Base-by-base conservation (phyloP, 2,797 vertebrate genomes). In the Xenopus petersii region DNA sequence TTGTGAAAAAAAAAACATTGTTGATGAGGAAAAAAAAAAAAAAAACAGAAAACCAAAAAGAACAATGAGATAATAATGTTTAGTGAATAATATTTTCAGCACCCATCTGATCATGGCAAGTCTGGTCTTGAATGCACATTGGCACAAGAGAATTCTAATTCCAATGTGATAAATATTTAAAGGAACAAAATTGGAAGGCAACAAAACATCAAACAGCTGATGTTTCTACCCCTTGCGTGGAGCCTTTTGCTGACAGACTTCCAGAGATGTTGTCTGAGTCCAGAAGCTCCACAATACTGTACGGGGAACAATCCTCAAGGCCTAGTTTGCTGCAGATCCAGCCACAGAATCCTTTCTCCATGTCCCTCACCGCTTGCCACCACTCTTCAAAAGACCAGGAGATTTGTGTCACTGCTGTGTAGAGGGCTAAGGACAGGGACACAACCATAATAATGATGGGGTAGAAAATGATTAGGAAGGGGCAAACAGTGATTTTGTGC, bases 321-420 rank as follows among this genome's bases (percentile, higher is more conserved):
- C 96, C 96, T 71, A 99, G 86, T 82, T 96, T 97, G 81, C 95
- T 96, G 76, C 97, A 98, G 26, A 95, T 92, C 98, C 98, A 99
- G 67, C 98, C 98, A 30, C 95, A 99, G 86, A 99, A 98, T 46
- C 98, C 98, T 81, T 99, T 99, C 90, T 99, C 98, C 92, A 98
- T 91, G 85, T 99, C 98, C 67, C 92, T 90, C 74, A 96, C 97
- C 0, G 88, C 91, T 51, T 81, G 89, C 97, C 98, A 99, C 98
- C 98, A 99, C 73, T 94, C 93, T 4, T 89, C 89, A 85, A 98
- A 95, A 26, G 93, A 96, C 97, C 98, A 99, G 0, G 96, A 96
- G 81, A 99, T 91, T 87, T 99, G 98, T 75, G 92, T 94, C 82
- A 97, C 88, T 0, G 96, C 93, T 0, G 95, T 94, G 77, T 99